phyloP scores from a whole-genome alignment of 92 coral and sea anemone genomes.

The Parazoanthus darwini region DNA sequence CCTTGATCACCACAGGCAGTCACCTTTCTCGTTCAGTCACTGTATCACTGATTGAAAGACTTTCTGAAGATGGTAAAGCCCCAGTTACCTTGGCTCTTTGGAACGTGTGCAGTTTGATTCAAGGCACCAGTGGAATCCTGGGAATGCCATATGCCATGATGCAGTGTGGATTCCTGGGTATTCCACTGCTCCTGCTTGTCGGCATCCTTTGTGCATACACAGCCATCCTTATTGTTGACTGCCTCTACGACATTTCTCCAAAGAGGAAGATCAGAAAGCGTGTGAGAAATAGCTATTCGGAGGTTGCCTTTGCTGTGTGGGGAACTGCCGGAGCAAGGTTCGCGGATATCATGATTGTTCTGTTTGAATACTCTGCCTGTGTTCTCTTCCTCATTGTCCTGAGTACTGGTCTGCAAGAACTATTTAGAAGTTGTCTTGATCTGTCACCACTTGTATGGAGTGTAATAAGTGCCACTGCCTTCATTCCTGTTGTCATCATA shows the following conservation, averaged over 20 bases:
- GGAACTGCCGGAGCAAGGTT: constrained; percentile 80
- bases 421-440: constrained; percentile 44
- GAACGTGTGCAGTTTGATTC: constrained; percentile 81
- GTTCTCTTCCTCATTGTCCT: constrained; percentile 64
- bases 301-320: constrained; percentile 80
- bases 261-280: constrained; percentile 78
- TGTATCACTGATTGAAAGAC: constrained; percentile 63
- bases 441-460: constrained; percentile 62
- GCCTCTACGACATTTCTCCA: constrained; percentile 80
- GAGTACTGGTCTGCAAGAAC: constrained; percentile 59
- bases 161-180: constrained; percentile 71
- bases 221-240: constrained; percentile 63
- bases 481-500: constrained; percentile 67
- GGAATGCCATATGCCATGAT: constrained; percentile 80
- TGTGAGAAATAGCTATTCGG: constrained; percentile 78
- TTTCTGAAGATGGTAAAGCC: constrained; percentile 81
- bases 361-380: constrained; percentile 62
- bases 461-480: constrained; percentile 53
- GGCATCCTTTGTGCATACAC: constrained; percentile 68
- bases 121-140: constrained; percentile 65
- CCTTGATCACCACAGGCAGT: background rate
- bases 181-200: constrained; percentile 52
- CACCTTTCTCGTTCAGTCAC: constrained; percentile 40
- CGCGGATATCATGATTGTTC: constrained; percentile 69
- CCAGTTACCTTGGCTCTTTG: constrained; percentile 68